Conservation (phyloP, 1,140 invertebrate genomes). For the Popillia japonica region DNA sequence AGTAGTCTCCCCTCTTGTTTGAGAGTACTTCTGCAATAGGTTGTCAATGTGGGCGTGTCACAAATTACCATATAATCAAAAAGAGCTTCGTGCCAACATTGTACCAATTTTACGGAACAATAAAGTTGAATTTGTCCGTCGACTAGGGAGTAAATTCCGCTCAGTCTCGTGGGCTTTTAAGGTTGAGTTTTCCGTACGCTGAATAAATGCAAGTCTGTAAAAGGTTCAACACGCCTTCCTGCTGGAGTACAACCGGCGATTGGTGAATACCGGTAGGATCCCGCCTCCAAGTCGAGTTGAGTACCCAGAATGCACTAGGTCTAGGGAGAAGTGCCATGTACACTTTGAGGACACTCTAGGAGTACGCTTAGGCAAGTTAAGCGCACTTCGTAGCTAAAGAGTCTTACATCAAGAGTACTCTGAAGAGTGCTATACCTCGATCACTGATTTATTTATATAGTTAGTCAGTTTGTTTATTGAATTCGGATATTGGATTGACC, state of each 20-base stretch:
- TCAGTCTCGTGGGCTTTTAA: not conserved
- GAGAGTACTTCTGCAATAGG: slow-evolving; percentile 45
- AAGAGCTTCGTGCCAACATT: not conserved
- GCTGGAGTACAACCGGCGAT: slow-evolving; percentile 38
- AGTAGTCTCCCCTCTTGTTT: slow-evolving; percentile 50
- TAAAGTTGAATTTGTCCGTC: slow-evolving; percentile 12
- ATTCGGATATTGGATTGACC: slow-evolving; percentile 59
- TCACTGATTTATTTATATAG: slow-evolving; percentile 63
- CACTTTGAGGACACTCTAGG: slow-evolving; percentile 61
- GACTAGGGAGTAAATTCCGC: not conserved
- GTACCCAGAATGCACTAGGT: slow-evolving; percentile 58
- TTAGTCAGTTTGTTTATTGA: slow-evolving; percentile 63
- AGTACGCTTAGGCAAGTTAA: slow-evolving; percentile 63
- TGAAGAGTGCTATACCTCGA: slow-evolving; percentile 61
- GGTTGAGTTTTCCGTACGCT: not conserved
- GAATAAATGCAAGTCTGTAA: slow-evolving; percentile 37
- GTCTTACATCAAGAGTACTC: slow-evolving; percentile 62
- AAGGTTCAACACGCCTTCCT: slow-evolving; percentile 18
- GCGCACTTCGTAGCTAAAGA: slow-evolving; percentile 61
- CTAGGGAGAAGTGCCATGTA: slow-evolving; percentile 60
- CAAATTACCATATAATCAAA: slow-evolving; percentile 38
- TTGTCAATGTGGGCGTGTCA: slow-evolving; percentile 39
- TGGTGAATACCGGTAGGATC: slow-evolving; percentile 42
- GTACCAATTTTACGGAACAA: not conserved
- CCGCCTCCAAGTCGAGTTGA: slow-evolving; percentile 54